phyloP scores from a whole-genome alignment of 2,113 vertebrate genomes.

The Anser brachyrhynchus region DNA sequence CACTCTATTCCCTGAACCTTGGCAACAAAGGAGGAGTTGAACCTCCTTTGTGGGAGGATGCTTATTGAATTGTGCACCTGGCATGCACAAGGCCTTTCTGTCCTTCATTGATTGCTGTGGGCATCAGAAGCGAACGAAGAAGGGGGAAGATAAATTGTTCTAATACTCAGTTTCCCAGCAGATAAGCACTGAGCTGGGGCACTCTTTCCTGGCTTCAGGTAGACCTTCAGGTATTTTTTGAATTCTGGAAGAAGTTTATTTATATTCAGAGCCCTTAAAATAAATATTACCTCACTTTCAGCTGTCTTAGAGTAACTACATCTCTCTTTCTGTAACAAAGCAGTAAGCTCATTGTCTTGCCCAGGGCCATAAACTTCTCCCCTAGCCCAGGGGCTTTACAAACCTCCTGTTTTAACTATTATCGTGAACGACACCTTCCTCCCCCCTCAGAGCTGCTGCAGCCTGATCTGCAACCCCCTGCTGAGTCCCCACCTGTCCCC shows the following conservation, averaged over 20 bases:
- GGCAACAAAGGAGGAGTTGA: slow-evolving; percentile 3
- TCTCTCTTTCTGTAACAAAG: not conserved
- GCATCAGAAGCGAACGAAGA: slow-evolving; percentile 33
- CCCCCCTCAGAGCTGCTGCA: not conserved
- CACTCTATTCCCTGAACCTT: slow-evolving; percentile 26
- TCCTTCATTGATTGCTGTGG: slow-evolving; percentile 36
- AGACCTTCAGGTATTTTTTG: not conserved
- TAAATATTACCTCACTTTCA: not conserved
- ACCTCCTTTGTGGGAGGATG: not conserved
- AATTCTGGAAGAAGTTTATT: slow-evolving; percentile 15
- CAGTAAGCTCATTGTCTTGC: not conserved
- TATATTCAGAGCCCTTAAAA: slow-evolving; percentile 19
- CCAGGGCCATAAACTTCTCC: not conserved
- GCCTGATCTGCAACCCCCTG: not conserved
- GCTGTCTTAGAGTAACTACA: not conserved
- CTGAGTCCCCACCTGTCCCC: not conserved
- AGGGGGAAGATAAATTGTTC: not conserved
- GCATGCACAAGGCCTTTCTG: slow-evolving; percentile 12
- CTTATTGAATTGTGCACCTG: slow-evolving; percentile 40
- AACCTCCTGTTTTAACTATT: not conserved
- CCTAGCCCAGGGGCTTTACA: not conserved
- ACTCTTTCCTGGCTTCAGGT: not conserved
- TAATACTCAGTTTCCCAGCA: not conserved
- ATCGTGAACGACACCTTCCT: not conserved
- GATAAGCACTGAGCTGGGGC: not conserved